These are phyloP conservation scores for Centrocercus urophasianus DNA, from an alignment of 2,113 vertebrate species.

Conservation along the genomic window DNA sequence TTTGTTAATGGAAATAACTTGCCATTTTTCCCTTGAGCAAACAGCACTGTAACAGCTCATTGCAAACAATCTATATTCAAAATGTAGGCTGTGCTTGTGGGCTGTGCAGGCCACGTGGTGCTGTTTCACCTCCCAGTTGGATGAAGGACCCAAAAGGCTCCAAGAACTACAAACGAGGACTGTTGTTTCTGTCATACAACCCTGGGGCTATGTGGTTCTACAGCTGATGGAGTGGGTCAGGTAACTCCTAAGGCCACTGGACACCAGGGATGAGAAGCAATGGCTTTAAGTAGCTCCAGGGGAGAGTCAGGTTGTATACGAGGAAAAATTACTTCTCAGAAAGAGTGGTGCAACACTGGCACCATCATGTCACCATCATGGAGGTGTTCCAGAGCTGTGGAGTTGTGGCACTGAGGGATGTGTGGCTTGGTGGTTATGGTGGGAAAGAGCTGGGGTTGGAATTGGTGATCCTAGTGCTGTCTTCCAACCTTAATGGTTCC, in stretches of 20 bases:
- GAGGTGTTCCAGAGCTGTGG: no score
- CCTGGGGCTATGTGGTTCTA: neutral
- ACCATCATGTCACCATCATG: no score
- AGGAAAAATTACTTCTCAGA: no score
- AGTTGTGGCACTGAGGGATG: no score
- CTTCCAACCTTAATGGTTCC: no score
- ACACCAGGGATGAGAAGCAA: neutral
- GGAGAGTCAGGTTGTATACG: no score
- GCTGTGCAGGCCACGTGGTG: neutral
- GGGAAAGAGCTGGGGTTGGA: no score
- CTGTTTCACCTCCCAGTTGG: neutral
- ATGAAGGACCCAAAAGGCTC: fast-evolving
- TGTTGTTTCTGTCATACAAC: neutral
- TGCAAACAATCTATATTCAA: neutral
- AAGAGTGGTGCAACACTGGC: no score
- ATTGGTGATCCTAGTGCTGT: no score
- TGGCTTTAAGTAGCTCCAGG: no score
- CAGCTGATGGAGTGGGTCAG: neutral
- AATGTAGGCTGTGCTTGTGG: neutral
- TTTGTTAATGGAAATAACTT: neutral
- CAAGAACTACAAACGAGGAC: neutral
- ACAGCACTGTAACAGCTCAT: neutral
- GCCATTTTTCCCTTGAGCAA: neutral
- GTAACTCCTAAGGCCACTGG: neutral
- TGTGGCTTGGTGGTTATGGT: no score